Evolutionary conservation across 1,140 invertebrate genomes (phyloP), one percentile per base, ranked within the genome.

Genomic region (Drosophila lacteicornis): DNA sequence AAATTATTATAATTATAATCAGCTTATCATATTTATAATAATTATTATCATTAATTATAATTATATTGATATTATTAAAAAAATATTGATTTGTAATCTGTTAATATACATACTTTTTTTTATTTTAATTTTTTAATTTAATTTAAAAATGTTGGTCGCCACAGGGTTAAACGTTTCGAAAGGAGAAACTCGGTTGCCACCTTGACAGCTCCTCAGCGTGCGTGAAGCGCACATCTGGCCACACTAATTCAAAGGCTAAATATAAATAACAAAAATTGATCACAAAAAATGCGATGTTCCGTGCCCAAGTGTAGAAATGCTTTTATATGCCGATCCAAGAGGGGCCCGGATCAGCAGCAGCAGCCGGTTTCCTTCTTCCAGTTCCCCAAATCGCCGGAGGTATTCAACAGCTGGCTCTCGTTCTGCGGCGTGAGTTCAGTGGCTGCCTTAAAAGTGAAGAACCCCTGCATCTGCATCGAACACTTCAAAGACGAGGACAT

Each of bases 401-500:
- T 51, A 17, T 66, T 45, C 17, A 78, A 69, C 25, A 17, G 3
- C 15, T 78, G 75, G 75, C 30, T 78, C 4, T 15, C 30, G 12
- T 78, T 78, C 45, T 78, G 75, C 22, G 75, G 50, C 3, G 33
- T 33, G 9, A 8, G 33, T 33, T 43, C 51, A 13, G 45, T 46
- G 45, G 53, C 56, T 17, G 58, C 60, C n/a, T n/a, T 49, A 1
- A 78, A 57, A n/a, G 19, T 49, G 2, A 87, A 88, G 15, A 83
- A 66, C 57, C 63, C 74, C 7, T 75, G 63, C 51, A 73, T 87
- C 33, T 87, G 83, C 53, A 83, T 77, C 36, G 77, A 83, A 6
- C 83, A 87, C 36, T 87, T 87, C n/a, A 73, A 62, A 27, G 75
- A 74, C n/a, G 83, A 88, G 13, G 83, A 87, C 42, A 88, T 87